Conservation (phyloP, 2,113 vertebrate species). For the Takifugu bimaculatus region DNA sequence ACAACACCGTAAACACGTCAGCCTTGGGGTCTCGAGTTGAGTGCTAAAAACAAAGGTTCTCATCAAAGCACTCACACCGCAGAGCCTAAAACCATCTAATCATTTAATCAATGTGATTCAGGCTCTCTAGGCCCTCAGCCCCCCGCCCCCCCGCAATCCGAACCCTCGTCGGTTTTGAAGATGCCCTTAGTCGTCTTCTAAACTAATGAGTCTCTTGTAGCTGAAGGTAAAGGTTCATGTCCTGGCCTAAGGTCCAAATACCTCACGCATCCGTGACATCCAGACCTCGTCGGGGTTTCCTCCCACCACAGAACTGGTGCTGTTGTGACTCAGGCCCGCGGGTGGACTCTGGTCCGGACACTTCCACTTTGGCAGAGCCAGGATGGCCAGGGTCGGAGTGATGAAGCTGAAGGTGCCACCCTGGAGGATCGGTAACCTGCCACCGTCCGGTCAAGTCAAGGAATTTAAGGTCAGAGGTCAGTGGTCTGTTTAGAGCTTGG, state of each 20-base stretch:
- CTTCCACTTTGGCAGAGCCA: conserved; percentile 77
- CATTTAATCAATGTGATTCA: too few relatives aligned
- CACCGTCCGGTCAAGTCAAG: neutral
- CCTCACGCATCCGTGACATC: conserved; percentile 77
- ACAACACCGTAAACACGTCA: too few relatives aligned
- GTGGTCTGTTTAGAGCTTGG: neutral
- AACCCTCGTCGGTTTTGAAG: too few relatives aligned
- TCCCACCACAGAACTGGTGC: conserved; percentile 18
- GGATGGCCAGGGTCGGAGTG: conserved; percentile 76
- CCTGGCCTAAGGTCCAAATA: conserved; percentile 20
- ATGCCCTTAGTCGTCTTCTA: too few relatives aligned
- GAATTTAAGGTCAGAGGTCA: conserved; percentile 26
- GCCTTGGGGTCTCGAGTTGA: too few relatives aligned
- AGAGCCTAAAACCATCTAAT: too few relatives aligned
- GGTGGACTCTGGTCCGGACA: conserved; percentile 47
- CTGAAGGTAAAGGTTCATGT: neutral
- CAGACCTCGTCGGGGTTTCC: conserved; percentile 68
- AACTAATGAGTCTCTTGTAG: too few relatives aligned
- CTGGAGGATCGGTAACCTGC: conserved; percentile 79
- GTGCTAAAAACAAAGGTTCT: too few relatives aligned
- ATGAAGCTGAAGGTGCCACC: conserved; percentile 79
- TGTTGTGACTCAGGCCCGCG: conserved; percentile 37
- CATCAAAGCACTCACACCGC: too few relatives aligned
- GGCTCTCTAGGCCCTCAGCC: too few relatives aligned
- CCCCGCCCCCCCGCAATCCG: too few relatives aligned